Percentiles rank a stretch among this genome's conserved stretches.
These are phyloP conservation scores for Clistopyga incitator DNA, from an alignment of 2,888 invertebrate species.

Conservation along the genomic window DNA sequence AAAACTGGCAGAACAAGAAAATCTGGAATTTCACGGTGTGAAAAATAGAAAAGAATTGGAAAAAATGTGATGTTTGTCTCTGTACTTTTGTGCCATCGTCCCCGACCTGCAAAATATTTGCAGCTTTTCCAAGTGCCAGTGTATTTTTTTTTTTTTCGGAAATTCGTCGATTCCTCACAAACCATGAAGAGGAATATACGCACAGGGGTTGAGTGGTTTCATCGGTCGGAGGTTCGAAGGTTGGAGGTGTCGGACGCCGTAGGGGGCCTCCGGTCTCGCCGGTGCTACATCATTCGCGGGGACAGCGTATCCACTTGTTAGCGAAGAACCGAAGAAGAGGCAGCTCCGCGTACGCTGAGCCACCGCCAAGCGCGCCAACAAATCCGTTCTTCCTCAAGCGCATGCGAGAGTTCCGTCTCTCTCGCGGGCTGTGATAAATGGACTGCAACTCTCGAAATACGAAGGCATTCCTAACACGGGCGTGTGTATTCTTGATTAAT, in stretches of 20 bases:
- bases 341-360: slow-evolving; percentile 72
- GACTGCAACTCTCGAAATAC: slow-evolving; percentile 83
- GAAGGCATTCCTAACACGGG: slow-evolving; percentile 82
- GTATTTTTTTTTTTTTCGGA: slow-evolving; percentile 19
- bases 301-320: slow-evolving; percentile 83
- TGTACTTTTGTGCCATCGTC: not conserved
- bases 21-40: not conserved
- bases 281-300: slow-evolving; percentile 83
- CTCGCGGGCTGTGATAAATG: slow-evolving; percentile 79
- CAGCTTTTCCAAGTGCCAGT: not conserved
- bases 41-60: not conserved
- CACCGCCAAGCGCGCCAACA: slow-evolving; percentile 78
- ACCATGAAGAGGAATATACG: slow-evolving; percentile 24
- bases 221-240: slow-evolving; percentile 78
- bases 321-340: slow-evolving; percentile 76
- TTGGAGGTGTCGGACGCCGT: slow-evolving; percentile 82
- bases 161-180: slow-evolving; percentile 28
- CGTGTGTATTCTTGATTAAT: slow-evolving; percentile 81
- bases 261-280: slow-evolving; percentile 80
- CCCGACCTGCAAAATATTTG: not conserved
- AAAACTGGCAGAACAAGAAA: slow-evolving; percentile 23
- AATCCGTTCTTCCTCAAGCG: slow-evolving; percentile 77
- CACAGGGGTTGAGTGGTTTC: slow-evolving; percentile 59
- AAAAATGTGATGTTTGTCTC: slow-evolving; percentile 5
- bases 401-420: slow-evolving; percentile 38